phyloP scores from a whole-genome alignment of 2,797 vertebrate genomes.

The Schizopygopsis malacanthus region DNA sequence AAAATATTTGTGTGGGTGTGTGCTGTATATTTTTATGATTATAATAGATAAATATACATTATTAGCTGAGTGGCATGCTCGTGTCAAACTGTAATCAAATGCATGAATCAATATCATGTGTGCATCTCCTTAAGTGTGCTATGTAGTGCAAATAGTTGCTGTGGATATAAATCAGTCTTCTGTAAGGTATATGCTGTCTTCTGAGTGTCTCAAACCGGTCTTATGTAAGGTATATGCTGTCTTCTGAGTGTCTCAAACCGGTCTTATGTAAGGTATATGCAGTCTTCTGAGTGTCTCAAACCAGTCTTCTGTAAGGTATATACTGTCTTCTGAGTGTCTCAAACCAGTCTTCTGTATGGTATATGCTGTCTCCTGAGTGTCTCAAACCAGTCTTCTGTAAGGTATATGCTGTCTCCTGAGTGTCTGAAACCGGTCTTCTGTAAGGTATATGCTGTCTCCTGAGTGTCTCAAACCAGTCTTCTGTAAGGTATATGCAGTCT shows the following conservation, averaged over 20 bases:
- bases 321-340: not conserved
- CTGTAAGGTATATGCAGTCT: not conserved
- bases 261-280: not conserved
- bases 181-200: not conserved
- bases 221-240: not conserved
- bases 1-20: not conserved
- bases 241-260: not conserved
- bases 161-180: not conserved
- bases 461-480: not conserved
- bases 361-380: not conserved
- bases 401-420: not conserved
- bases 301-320: not conserved
- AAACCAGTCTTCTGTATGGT: not conserved
- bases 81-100: not conserved
- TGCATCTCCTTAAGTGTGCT: not conserved
- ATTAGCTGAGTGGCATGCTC: not conserved
- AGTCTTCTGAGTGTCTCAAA: not conserved
- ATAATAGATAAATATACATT: not conserved
- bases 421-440: not conserved
- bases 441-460: not conserved
- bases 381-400: not conserved
- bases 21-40: too few relatives aligned
- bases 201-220: not conserved
- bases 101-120: not conserved
- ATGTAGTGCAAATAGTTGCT: not conserved